Base-by-base conservation (phyloP, 2,113 vertebrate genomes). In the Aphelocoma coerulescens region DNA sequence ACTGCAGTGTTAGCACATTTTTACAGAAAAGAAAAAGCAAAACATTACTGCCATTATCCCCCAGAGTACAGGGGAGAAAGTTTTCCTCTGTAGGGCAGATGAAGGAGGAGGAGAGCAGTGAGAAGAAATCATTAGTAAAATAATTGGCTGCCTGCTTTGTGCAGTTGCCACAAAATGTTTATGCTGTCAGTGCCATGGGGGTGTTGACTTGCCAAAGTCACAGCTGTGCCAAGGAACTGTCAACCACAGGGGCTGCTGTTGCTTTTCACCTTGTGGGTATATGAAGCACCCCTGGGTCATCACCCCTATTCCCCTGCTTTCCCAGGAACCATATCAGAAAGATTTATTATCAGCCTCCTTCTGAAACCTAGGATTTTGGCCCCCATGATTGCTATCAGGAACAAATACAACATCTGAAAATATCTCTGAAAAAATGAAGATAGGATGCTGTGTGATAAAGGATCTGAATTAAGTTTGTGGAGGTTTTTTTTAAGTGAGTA, bases 91-190 rank as follows among this genome's bases (percentile, higher is more conserved):
- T 37, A 88, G 82, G 88, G 85, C 88, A 94, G 88, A 88, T 88
- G 85, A 93, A 95, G 66, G 89, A 89, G 66, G 93, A 89, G 84
- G 83, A 87, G 35, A 85, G 59, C 43, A 76, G 67, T 5, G 48
- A 83, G 74, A 91, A 88, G 88, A 59, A 93, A 90, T 86, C 67
- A 88, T 88, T 75, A 92, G 90, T n/a, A 61, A 86, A 92, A 95
- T 84, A 95, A 95, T 20, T 74, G 85, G 88, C 88, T 84, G 88
- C 79, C 90, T 88, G 71, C 82, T 95, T 88, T 63, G 82, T 92
- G 88, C 78, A 96, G 88, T 94, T 88, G 95, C 93, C 93, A 92
- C 82, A 92, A 94, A 94, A 75, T 33, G 77, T 96, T 94, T 81
- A 69, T 3, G 1, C 66, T 91, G 72, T 81, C 79, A 57, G 68